Evolutionary conservation across 92 coral and sea anemone species (phyloP), one percentile per base, ranked within the genome.

Genomic region (Virgularia gustaviana): DNA sequence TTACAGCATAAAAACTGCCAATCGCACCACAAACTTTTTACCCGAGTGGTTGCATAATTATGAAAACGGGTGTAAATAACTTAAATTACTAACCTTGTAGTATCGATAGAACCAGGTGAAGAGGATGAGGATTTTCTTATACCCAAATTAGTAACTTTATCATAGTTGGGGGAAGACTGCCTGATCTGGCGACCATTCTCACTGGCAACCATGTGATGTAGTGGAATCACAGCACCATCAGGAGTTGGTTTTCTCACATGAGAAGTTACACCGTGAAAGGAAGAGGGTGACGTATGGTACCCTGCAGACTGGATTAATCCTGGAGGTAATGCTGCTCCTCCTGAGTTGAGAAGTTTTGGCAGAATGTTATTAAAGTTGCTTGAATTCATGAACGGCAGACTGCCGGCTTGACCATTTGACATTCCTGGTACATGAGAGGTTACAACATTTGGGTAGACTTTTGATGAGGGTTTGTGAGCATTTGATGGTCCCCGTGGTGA

Each of bases 371-470:
- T n/a, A n/a, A n/a, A n/a, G n/a, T n/a, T n/a, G n/a, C n/a, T 25
- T 30, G 75, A 22, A 22, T 52, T 52, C 3, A 52, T 20, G 20
- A 25, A 49, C 9, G 75, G 44, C 22, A 27, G 0, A 0, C 60
- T 6, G 20, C 8, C 20, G 0, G 61, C 5, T 19, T 18, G 25
- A 0, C 44, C 61, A 65, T 47, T 41, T 10, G 72, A 2, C 47
- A 53, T 35, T 47, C 20, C 55, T 13, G 75, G 23, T 61, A 49
- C 22, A 10, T 68, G 75, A 15, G 61, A 49, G 0, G 61, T 4
- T 8, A 68, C 34, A 22, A 68, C 61, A 45, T 68, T 68, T 1
- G 75, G 75, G 23, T 68, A 68, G 33, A 68, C 75, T 19, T 68
- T 68, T 4, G 75, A 68, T 13, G 75, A 68, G 30, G 75, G 75